Conservation (phyloP, 2,797 vertebrate genomes). For the Myripristis jacobus region DNA sequence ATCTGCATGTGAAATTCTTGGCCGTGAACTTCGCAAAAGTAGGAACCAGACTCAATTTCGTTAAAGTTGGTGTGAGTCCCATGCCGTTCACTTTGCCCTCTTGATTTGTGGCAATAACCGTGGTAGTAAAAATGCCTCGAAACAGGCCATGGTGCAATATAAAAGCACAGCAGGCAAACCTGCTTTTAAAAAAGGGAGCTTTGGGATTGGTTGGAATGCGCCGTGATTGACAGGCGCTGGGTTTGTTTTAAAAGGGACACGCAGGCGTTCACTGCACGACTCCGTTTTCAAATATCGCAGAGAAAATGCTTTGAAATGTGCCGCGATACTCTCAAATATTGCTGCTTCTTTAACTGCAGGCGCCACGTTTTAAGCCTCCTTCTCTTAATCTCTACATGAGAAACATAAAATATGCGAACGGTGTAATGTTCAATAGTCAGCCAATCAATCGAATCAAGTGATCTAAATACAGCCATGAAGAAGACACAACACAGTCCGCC, state of each 20-base stretch:
- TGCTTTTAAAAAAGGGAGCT: slow-evolving; percentile 93
- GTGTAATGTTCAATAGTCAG: slow-evolving; percentile 52
- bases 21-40: slow-evolving; percentile 81
- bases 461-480: slow-evolving; percentile 40
- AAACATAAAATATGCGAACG: slow-evolving; percentile 43
- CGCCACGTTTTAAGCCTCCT: slow-evolving; percentile 59
- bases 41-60: slow-evolving; percentile 81
- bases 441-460: slow-evolving; percentile 33
- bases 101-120: slow-evolving; percentile 94
- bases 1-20: slow-evolving; percentile 86
- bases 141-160: slow-evolving; percentile 96
- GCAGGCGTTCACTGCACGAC: slow-evolving; percentile 96
- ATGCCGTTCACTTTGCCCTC: slow-evolving; percentile 90
- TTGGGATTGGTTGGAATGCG: slow-evolving; percentile 93
- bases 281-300: slow-evolving; percentile 96
- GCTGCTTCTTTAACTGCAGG: slow-evolving; percentile 76
- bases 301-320: slow-evolving; percentile 97
- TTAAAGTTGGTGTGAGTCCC: slow-evolving; percentile 86
- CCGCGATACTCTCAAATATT: slow-evolving; percentile 86
- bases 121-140: slow-evolving; percentile 96
- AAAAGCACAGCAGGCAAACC: slow-evolving; percentile 99
- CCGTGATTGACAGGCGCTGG: slow-evolving; percentile 97
- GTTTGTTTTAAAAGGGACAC: slow-evolving; percentile 98
- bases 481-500: slow-evolving; percentile 38
- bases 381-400: slow-evolving; percentile 24